phyloP scores from a whole-genome alignment of 2,888 invertebrate species.

The Leptinotarsa tumamoca region DNA sequence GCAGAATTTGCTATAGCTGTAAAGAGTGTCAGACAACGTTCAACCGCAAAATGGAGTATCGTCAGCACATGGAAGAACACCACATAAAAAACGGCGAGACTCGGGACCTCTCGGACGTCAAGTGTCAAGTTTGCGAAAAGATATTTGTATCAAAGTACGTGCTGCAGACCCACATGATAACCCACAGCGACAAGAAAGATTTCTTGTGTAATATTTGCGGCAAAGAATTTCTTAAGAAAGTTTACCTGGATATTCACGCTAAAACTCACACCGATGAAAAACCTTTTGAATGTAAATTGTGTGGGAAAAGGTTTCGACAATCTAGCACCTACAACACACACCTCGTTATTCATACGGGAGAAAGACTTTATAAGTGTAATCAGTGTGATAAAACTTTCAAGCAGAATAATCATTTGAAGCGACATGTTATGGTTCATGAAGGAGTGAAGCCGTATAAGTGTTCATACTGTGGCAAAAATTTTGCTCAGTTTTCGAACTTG shows the following conservation, averaged over 20 bases:
- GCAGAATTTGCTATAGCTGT: constrained; percentile 32
- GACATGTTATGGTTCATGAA: constrained; percentile 56
- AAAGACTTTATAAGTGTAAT: constrained; percentile 60
- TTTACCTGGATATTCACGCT: constrained; percentile 49
- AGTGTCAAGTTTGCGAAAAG: constrained; percentile 41
- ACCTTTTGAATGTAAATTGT: constrained; percentile 53
- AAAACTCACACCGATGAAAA: constrained; percentile 56
- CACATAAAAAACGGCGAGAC: constrained; percentile 30
- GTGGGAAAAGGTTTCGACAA: constrained; percentile 56
- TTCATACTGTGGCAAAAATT: constrained; percentile 54
- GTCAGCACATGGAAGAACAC: constrained; percentile 32
- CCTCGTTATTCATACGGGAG: constrained; percentile 55
- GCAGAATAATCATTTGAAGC: constrained; percentile 55
- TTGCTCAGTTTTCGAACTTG: constrained; percentile 65
- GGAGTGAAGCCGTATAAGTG: constrained; percentile 56
- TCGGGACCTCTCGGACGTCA: neutral
- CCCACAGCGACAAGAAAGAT: constrained; percentile 49
- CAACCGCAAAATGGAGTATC: constrained; percentile 31
- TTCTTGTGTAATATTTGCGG: constrained; percentile 53
- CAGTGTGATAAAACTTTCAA: constrained; percentile 62
- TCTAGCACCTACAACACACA: constrained; percentile 53
- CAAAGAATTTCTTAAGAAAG: constrained; percentile 46
- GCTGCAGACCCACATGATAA: constrained; percentile 48
- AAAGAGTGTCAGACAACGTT: constrained; percentile 28
- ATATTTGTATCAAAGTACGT: constrained; percentile 45